phyloP scores from a whole-genome alignment of 2,888 invertebrate species.

The Sesamia inferens region DNA sequence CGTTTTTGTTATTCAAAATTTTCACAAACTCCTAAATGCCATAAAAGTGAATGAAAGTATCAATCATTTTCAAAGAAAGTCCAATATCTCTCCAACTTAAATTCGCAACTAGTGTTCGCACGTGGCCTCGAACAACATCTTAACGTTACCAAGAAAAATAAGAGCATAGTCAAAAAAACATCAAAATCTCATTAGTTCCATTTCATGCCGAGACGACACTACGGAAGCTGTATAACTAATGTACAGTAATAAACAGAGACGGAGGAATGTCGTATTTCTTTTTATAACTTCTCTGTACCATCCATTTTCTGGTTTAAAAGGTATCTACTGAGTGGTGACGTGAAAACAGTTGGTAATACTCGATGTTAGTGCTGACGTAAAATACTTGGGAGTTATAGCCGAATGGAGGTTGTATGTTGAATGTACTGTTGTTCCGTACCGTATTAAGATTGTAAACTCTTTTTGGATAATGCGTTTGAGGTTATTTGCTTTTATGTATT shows the following conservation, averaged over 20 bases:
- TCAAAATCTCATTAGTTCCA: conserved; percentile 90
- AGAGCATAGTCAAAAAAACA: conserved; percentile 90
- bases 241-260: conserved; percentile 89
- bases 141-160: conserved; percentile 85
- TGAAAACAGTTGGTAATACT: conserved; percentile 65
- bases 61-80: conserved; percentile 39
- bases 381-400: conserved; percentile 59
- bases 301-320: conserved; percentile 87
- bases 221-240: conserved; percentile 90
- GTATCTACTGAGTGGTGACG: conserved; percentile 77
- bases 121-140: conserved; percentile 76
- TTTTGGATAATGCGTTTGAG: conserved; percentile 19
- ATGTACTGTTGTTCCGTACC: conserved; percentile 31
- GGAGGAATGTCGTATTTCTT: conserved; percentile 88
- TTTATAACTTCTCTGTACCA: conserved; percentile 87
- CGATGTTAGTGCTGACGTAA: conserved; percentile 63
- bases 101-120: conserved; percentile 68
- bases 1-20: background rate
- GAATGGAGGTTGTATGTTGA: conserved; percentile 41
- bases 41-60: background rate
- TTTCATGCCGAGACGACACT: conserved; percentile 89
- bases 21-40: background rate
- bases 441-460: conserved; percentile 34
- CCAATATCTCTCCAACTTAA: conserved; percentile 44
- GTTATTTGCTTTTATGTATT: background rate